Percentiles rank a stretch among this genome's conserved stretches.
Evolutionary conservation across 64 coral and sea anemone species (phyloP).

Genomic region (Pachyseris speciosa): DNA sequence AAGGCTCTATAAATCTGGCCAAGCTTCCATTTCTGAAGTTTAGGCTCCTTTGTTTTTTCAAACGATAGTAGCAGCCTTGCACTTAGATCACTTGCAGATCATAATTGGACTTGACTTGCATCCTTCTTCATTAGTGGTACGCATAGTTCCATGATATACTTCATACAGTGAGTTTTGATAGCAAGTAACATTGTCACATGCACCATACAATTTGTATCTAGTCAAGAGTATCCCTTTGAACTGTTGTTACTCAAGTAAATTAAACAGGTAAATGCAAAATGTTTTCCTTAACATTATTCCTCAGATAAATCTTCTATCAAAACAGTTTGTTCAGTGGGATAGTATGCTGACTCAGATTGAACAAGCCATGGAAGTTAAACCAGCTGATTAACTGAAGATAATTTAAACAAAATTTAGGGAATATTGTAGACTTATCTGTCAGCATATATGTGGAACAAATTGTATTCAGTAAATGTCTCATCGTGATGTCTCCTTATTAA

Average conservation of each 20-base stretch:
- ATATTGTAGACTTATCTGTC: background rate
- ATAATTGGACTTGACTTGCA: no score
- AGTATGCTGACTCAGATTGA: constrained; percentile 76
- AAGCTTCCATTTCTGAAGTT: no score
- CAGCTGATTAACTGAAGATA: constrained; percentile 50
- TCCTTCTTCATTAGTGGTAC: no score
- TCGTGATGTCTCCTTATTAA: background rate
- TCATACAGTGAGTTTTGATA: no score
- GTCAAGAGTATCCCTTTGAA: no score
- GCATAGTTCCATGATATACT: no score
- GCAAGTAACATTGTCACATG: no score
- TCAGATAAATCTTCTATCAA: constrained; percentile 82
- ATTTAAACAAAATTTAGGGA: background rate
- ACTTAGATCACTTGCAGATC: no score
- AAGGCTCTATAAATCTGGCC: no score
- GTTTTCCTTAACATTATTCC: constrained; percentile 9
- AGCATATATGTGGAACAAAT: background rate
- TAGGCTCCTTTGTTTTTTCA: no score
- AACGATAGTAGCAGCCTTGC: no score
- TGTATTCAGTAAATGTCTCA: background rate
- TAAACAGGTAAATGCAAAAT: background rate
- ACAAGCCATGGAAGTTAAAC: constrained; percentile 76
- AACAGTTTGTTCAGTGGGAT: constrained; percentile 94
- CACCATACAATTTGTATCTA: no score
- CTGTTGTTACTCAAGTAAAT: background rate